Base-by-base conservation (phyloP, 2,113 vertebrate species). In the Tragelaphus imberbis region DNA sequence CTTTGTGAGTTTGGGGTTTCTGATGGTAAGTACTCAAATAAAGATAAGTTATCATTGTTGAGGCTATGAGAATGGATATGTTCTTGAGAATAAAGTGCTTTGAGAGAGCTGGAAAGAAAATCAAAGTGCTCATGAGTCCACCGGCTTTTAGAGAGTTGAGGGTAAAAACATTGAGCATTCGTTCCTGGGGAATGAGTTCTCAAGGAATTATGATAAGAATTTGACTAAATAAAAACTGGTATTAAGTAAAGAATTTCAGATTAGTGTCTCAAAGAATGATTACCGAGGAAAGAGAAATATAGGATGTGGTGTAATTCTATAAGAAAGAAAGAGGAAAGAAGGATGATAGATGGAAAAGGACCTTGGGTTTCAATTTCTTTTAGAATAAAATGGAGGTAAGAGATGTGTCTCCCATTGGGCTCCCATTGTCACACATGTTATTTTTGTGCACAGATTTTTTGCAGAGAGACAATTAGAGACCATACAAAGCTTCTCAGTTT, bases 231-330 rank as follows among this genome's bases (percentile, higher is more conserved):
- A n/a, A 68, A n/a, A n/a, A 47, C 7, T 63, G 5, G 3, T 1
- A 63, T 11, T 2, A 44, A 90, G 75, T 49, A 30, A 51, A 51
- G 36, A 53, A 23, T 79, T 86, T 81, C 11, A 55, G 27, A 61
- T 71, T 49, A 9, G 6, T 79, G 27, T 79, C 16, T 93, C 9
- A 55, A 91, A 92, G 36, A 61, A 30, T n/a, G 51, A n/a, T 56
- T 63, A 44, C 21, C n/a, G 2, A 89, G 36, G 5, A 77, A 58
- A 61, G 33, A 49, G 25, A 63, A 56, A 19, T 80, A 33, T 27
- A 13, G 4, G 3, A 53, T 33, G 2, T 49, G 16, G 27, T 19
- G 17, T 40, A 0, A 21, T 28, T 27, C 40, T 79, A 0, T 30
- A 3, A 81, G 55, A 81, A 59, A 30, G 15, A 90, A 55, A 51